Evolutionary conservation across 23 tunicate species (phyloP).

Genomic region (Halocynthia roretzi): DNA sequence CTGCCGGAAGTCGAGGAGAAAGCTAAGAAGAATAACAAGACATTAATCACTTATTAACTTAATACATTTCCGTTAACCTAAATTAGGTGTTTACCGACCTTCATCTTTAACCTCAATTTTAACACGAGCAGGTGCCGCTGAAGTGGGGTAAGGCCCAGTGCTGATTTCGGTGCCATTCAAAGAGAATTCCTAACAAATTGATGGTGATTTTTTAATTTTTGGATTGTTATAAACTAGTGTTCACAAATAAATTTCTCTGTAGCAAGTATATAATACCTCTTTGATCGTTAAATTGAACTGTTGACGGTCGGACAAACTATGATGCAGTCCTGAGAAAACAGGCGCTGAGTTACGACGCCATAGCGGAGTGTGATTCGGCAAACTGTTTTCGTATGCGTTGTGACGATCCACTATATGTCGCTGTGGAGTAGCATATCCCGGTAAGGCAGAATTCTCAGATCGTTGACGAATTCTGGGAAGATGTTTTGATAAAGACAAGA

Average conservation of each 20-base stretch:
- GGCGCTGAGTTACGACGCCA: conserved; percentile 23
- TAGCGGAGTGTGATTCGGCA: conserved; percentile 9
- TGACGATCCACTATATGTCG: neutral
- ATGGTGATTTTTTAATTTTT: too few relatives aligned
- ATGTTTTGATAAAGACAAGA: neutral
- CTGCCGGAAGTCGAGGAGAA: too few relatives aligned
- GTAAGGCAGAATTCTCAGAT: neutral
- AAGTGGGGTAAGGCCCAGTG: neutral
- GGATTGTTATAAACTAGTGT: too few relatives aligned
- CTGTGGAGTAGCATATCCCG: neutral
- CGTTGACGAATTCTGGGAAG: conserved; percentile 4
- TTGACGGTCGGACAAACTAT: too few relatives aligned
- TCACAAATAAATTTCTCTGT: too few relatives aligned
- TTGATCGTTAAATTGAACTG: too few relatives aligned
- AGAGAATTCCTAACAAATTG: too few relatives aligned
- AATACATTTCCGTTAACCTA: too few relatives aligned
- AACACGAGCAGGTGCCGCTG: conserved; percentile 1
- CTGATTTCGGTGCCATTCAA: too few relatives aligned
- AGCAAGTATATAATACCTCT: too few relatives aligned
- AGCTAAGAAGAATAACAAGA: too few relatives aligned
- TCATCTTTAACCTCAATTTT: neutral
- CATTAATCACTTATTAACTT: too few relatives aligned
- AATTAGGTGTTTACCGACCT: neutral
- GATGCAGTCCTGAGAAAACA: conserved; percentile 3
- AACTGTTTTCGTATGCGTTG: neutral